Evolutionary conservation across 1,140 invertebrate species (phyloP).

Genomic region (Augochlora pura): DNA sequence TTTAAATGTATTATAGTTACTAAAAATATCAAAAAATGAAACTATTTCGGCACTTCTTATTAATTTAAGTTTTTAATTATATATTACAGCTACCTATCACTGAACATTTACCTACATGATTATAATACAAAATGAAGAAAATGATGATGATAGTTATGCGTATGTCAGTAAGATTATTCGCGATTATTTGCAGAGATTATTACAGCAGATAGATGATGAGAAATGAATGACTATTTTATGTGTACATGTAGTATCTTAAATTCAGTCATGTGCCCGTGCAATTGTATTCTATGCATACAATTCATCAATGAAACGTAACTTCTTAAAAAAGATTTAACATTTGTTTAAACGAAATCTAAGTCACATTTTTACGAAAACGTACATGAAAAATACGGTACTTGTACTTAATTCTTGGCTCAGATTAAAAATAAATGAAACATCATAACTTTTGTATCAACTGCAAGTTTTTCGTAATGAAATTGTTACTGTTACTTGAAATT

Average conservation of each 20-base stretch:
- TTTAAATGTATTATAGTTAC: slow-evolving; percentile 45
- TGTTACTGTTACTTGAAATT: neutral
- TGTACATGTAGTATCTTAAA: slow-evolving; percentile 54
- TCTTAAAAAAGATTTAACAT: slow-evolving; percentile 45
- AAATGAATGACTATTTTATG: slow-evolving; percentile 56
- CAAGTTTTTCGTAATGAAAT: neutral
- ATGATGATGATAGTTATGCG: slow-evolving; percentile 57
- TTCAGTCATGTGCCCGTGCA: slow-evolving; percentile 62
- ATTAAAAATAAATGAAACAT: slow-evolving; percentile 6
- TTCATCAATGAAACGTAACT: slow-evolving; percentile 45
- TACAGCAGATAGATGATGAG: slow-evolving; percentile 43
- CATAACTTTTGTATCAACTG: neutral
- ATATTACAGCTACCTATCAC: slow-evolving; percentile 55
- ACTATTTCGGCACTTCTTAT: slow-evolving; percentile 60
- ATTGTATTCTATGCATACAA: slow-evolving; percentile 41
- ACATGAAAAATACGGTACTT: neutral
- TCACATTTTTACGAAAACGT: slow-evolving; percentile 23
- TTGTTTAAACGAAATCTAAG: slow-evolving; percentile 41
- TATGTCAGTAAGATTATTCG: slow-evolving; percentile 56
- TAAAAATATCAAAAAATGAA: slow-evolving; percentile 59
- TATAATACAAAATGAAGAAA: slow-evolving; percentile 65
- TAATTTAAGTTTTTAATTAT: slow-evolving; percentile 51
- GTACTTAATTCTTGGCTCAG: slow-evolving; percentile 17
- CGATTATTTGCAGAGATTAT: slow-evolving; percentile 50
- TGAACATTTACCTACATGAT: slow-evolving; percentile 66